Percentiles rank a stretch among this genome's conserved stretches.
Conservation (phyloP, 23 tunicate genomes). For the Styela plicata region DNA sequence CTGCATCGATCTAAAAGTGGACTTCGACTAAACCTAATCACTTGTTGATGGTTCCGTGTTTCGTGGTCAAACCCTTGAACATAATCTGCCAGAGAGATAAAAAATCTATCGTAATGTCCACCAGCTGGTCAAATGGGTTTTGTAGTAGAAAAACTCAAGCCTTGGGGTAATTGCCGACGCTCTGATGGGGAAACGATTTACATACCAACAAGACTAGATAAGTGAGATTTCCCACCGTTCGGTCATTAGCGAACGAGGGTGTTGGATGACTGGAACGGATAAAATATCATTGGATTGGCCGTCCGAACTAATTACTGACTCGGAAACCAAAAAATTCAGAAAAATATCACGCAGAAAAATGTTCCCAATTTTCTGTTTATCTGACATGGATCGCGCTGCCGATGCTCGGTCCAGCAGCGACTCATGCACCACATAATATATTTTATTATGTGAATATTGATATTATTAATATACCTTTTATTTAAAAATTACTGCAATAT, state of each 20-base stretch:
- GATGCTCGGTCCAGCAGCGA: too few species aligned
- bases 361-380: too few species aligned
- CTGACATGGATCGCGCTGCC: too few species aligned
- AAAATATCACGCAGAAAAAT: too few species aligned
- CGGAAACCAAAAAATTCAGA: too few species aligned
- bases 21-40: not conserved
- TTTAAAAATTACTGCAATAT: too few species aligned
- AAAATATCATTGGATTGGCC: not conserved
- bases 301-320: not conserved
- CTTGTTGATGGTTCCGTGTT: not conserved
- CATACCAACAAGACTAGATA: not conserved
- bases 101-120: not conserved
- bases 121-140: not conserved
- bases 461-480: too few species aligned
- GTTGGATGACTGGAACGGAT: not conserved
- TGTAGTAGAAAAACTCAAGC: not conserved
- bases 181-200: not conserved
- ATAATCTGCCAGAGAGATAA: not conserved
- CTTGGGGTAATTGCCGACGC: not conserved
- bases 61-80: not conserved
- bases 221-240: not conserved
- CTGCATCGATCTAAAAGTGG: too few species aligned
- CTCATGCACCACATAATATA: too few species aligned
- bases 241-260: not conserved
- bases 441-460: too few species aligned